Evolutionary conservation across 2,888 invertebrate genomes (phyloP).

Genomic region (Andrena hattorfiana): DNA sequence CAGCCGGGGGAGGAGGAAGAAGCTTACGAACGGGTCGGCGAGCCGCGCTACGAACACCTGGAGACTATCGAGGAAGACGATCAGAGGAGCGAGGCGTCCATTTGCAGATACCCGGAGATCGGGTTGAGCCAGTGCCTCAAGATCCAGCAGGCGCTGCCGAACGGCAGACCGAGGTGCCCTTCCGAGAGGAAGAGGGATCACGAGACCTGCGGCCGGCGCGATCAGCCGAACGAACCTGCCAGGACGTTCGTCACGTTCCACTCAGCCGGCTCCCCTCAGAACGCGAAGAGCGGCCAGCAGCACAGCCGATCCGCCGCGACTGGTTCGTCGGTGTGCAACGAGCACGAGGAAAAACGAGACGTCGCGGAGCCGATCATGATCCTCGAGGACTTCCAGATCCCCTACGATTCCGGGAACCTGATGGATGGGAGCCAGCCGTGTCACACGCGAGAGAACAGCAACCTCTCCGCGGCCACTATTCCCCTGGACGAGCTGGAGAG

Average conservation of each 20-base stretch:
- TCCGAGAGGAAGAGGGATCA: slow-evolving; percentile 41
- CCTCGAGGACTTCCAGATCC: slow-evolving; percentile 53
- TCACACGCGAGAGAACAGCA: slow-evolving; percentile 69
- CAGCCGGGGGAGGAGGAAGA: slow-evolving; percentile 52
- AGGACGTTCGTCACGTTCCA: slow-evolving; percentile 75
- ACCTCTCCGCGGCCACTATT: slow-evolving; percentile 66
- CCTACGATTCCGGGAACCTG: slow-evolving; percentile 37
- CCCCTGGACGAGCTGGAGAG: slow-evolving; percentile 66
- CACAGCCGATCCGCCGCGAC: slow-evolving; percentile 22
- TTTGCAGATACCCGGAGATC: slow-evolving; percentile 70
- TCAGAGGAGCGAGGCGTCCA: slow-evolving; percentile 64
- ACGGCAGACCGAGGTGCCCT: slow-evolving; percentile 52
- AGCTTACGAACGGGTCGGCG: slow-evolving; percentile 60
- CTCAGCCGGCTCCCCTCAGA: slow-evolving; percentile 47
- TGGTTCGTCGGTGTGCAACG: slow-evolving; percentile 27
- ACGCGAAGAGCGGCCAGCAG: slow-evolving; percentile 22
- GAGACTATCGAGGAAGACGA: slow-evolving; percentile 72
- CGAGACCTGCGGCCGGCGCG: slow-evolving; percentile 52
- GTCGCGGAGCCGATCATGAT: slow-evolving; percentile 46
- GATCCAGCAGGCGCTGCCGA: slow-evolving; percentile 66
- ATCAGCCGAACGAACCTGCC: slow-evolving; percentile 64
- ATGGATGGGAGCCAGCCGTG: slow-evolving; percentile 25
- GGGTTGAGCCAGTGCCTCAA: slow-evolving; percentile 69
- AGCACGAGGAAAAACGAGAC: slow-evolving; percentile 32
- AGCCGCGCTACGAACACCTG: slow-evolving; percentile 67